phyloP scores from a whole-genome alignment of 1,140 invertebrate species.

The Druon quercuslanigerum region DNA sequence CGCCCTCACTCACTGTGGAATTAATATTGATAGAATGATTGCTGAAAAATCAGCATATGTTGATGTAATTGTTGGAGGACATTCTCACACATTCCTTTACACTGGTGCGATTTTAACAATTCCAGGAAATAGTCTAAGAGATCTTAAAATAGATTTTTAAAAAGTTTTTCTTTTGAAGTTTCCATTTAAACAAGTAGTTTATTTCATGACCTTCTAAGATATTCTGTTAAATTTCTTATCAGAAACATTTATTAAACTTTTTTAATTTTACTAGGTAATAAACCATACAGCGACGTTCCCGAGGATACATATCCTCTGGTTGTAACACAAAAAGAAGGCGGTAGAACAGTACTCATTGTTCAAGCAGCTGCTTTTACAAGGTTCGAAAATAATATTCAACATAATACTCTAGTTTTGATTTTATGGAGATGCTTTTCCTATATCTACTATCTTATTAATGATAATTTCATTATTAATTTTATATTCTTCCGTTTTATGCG shows the following conservation, averaged over 20 bases:
- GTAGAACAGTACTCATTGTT: no score
- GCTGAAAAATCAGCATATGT: slow-evolving; percentile 81
- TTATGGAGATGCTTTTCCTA: no score
- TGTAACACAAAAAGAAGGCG: no score
- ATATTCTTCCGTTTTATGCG: background rate
- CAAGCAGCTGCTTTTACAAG: no score
- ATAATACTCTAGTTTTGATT: background rate
- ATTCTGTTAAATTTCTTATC: no score
- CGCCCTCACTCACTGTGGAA: slow-evolving; percentile 87
- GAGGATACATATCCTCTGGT: no score
- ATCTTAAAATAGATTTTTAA: no score
- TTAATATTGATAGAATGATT: slow-evolving; percentile 82
- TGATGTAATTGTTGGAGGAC: slow-evolving; percentile 90
- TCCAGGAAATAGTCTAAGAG: no score
- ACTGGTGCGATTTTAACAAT: slow-evolving; percentile 65
- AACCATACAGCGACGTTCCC: slow-evolving; percentile 75
- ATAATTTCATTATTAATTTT: background rate
- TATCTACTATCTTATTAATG: no score
- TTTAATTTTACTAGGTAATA: slow-evolving; percentile 56
- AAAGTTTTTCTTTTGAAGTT: no score
- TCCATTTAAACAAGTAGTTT: no score
- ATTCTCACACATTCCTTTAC: slow-evolving; percentile 88
- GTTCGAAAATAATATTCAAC: background rate
- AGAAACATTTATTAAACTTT: slow-evolving; percentile 10
- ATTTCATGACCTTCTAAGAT: background rate